A percentile compares a stretch with the other conserved stretches of the same genome.
These are phyloP conservation scores for Onthophagus sagittarius DNA, from an alignment of 2,888 invertebrate species.

Conservation along the genomic window DNA sequence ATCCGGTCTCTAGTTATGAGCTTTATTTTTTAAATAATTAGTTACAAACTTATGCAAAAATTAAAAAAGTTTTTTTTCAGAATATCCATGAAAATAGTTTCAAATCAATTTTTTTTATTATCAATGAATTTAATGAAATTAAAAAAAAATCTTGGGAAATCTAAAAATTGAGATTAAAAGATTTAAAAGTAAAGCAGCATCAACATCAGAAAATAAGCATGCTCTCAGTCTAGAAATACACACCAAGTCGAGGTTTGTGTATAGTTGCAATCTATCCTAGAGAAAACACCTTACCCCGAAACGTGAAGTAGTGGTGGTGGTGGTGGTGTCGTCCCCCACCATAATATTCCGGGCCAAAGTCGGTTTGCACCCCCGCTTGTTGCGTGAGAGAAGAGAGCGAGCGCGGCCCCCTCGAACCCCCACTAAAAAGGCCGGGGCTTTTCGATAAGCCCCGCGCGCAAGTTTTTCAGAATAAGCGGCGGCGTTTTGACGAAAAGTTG, in stretches of 20 bases:
- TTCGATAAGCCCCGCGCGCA: slow-evolving; percentile 32
- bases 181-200: neutral
- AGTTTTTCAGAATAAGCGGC: slow-evolving; percentile 48
- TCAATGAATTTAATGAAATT: no score
- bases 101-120: no score
- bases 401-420: slow-evolving; percentile 38
- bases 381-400: slow-evolving; percentile 41
- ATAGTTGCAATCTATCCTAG: slow-evolving; percentile 23
- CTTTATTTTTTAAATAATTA: no score
- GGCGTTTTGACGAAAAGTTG: slow-evolving; percentile 48
- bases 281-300: slow-evolving; percentile 38
- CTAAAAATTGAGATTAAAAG: no score
- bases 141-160: no score
- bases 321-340: slow-evolving; percentile 21
- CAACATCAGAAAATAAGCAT: slow-evolving; percentile 10
- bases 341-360: slow-evolving; percentile 27
- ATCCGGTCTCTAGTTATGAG: no score
- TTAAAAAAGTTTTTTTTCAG: no score
- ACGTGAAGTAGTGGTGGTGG: neutral
- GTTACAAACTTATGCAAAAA: no score
- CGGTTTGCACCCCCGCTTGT: slow-evolving; percentile 40
- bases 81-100: no score
- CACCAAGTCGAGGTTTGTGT: neutral
- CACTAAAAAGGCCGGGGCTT: slow-evolving; percentile 39
- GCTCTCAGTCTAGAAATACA: neutral